Evolutionary conservation across 2,797 vertebrate genomes (phyloP), one percentile per base, ranked within the genome.

Genomic region (Holocentrus rufus): DNA sequence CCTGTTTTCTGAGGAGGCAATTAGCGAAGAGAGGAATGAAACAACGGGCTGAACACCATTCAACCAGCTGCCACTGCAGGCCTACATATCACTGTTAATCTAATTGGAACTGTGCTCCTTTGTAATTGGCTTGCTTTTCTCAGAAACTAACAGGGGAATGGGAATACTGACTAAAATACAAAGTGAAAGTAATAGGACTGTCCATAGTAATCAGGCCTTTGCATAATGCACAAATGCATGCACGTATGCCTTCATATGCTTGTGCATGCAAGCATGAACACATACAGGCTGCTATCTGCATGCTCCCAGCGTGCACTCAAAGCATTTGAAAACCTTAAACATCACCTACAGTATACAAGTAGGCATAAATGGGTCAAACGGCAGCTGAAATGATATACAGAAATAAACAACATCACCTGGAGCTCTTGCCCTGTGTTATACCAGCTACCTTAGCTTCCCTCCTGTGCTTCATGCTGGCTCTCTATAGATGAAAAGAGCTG

Each of bases 71-170:
- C 73, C 53, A 74, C 59, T 13, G 62, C 77, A 11, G 23, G 58
- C 30, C 53, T 71, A 74, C 77, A 86, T 83, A 90, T 81, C 75
- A 52, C 53, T 85, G 86, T 86, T 86, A 84, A 74, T 81, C 77
- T 88, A 85, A 89, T 68, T 81, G 55, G 76, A 80, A 82, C 63
- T 62, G 50, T 17, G 55, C 15, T 79, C 47, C 39, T 81, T 80
- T 82, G 72, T 90, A 88, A 91, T 87, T 82, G 78, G 59, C 62
- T 84, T 65, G 58, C 66, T 68, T 80, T 78, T 75, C 65, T 66
- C 52, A 10, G 65, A 79, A 53, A 63, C 73, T 78, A 71, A 75
- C 49, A 65, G 36, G 23, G 54, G 69, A 82, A 69, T 57, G 8
- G 36, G 49, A 62, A 71, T 76, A 80, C 39, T 49, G 65, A 72